A percentile compares a stretch with the other conserved stretches of the same genome.
These are phyloP conservation scores for Barypeithes pellucidus DNA, from an alignment of 2,888 invertebrate species.

Conservation along the genomic window DNA sequence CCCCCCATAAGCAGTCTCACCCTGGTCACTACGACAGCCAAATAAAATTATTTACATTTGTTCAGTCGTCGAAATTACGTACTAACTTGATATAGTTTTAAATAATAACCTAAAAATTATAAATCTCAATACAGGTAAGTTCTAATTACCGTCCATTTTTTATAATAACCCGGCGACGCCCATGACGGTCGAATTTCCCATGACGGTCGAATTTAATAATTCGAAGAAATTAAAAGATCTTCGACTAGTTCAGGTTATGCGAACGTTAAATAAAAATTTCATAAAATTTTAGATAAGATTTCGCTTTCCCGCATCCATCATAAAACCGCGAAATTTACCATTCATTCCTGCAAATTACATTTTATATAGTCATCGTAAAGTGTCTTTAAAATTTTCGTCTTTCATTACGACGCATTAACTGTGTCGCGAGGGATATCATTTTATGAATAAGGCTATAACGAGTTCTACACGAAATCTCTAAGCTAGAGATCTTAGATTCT, in stretches of 20 bases:
- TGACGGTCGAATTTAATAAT: too few species aligned
- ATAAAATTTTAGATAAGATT: constrained; percentile 36
- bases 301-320: constrained; percentile 25
- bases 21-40: too few species aligned
- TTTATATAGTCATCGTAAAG: constrained; percentile 30
- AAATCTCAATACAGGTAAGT: too few species aligned
- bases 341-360: constrained; percentile 28
- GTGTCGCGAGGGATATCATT: not conserved
- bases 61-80: too few species aligned
- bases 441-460: constrained; percentile 2
- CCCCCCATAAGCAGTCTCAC: too few species aligned
- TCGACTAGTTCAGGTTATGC: constrained; percentile 34
- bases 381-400: constrained; percentile 9
- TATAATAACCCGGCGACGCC: too few species aligned
- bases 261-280: constrained; percentile 35
- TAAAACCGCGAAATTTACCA: constrained; percentile 34
- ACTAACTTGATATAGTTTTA: too few species aligned
- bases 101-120: too few species aligned
- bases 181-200: too few species aligned
- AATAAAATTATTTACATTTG: too few species aligned
- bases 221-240: too few species aligned
- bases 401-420: constrained; percentile 1
- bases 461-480: constrained; percentile 4
- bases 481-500: not conserved
- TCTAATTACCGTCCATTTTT: constrained; percentile 39